Evolutionary conservation across 2,113 vertebrate species (phyloP).

Genomic region (Psammodynastes pulverulentus): DNA sequence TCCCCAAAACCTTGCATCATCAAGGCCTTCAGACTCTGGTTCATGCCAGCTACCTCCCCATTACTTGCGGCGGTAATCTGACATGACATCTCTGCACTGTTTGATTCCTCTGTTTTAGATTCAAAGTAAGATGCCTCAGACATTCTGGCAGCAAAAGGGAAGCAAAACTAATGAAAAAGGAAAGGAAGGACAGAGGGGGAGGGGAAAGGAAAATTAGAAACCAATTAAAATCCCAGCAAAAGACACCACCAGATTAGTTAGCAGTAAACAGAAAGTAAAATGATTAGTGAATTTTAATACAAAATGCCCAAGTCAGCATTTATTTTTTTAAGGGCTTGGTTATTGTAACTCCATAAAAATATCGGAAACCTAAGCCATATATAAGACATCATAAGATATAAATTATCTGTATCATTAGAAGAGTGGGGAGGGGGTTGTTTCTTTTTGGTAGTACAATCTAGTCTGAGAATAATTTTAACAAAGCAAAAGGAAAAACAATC

Average conservation of each 20-base stretch:
- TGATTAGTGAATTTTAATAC: slow-evolving; percentile 65
- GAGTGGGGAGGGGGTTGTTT: neutral
- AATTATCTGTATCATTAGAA: slow-evolving; percentile 44
- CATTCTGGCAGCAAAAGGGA: slow-evolving; percentile 88
- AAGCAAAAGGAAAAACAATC: neutral
- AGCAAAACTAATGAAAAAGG: slow-evolving; percentile 80
- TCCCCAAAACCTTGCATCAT: slow-evolving; percentile 89
- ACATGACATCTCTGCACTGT: slow-evolving; percentile 91
- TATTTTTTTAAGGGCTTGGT: slow-evolving; percentile 26
- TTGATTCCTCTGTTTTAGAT: slow-evolving; percentile 90
- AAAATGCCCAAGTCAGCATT: slow-evolving; percentile 50
- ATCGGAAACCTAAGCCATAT: slow-evolving; percentile 47
- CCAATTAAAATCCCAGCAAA: slow-evolving; percentile 72
- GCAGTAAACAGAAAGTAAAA: slow-evolving; percentile 67
- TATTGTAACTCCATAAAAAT: slow-evolving; percentile 49
- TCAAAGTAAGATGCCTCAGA: slow-evolving; percentile 91
- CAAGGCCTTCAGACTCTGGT: slow-evolving; percentile 82
- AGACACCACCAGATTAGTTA: slow-evolving; percentile 74
- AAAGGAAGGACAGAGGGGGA: slow-evolving; percentile 72
- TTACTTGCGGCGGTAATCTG: slow-evolving; percentile 87
- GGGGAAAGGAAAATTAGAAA: slow-evolving; percentile 76
- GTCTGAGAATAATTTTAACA: slow-evolving; percentile 33
- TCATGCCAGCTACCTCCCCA: slow-evolving; percentile 83
- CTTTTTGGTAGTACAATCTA: slow-evolving; percentile 23
- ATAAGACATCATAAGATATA: slow-evolving; percentile 52